Conservation (phyloP, 92 coral and sea anemone genomes). For the Plumapathes pennacea region DNA sequence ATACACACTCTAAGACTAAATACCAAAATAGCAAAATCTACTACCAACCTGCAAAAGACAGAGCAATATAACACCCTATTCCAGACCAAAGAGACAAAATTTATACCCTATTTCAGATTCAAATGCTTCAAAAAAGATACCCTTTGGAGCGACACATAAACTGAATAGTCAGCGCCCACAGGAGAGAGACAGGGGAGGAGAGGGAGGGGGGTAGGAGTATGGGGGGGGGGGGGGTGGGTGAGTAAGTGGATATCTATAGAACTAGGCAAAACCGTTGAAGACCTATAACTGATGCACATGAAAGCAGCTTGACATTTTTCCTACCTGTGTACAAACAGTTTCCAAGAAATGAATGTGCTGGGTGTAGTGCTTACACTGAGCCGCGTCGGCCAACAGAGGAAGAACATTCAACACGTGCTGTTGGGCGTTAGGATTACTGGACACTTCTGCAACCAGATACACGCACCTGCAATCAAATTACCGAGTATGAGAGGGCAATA, state of each 20-base stretch:
- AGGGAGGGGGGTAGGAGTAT: neutral
- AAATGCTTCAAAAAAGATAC: too few relatives aligned
- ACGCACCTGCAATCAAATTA: too few relatives aligned
- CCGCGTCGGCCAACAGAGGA: slow-evolving; percentile 77
- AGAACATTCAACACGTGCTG: slow-evolving; percentile 56
- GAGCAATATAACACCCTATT: too few relatives aligned
- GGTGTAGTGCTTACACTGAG: slow-evolving; percentile 77
- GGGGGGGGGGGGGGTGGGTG: neutral
- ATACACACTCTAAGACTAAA: too few relatives aligned
- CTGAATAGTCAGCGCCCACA: neutral
- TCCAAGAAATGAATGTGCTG: slow-evolving; percentile 90
- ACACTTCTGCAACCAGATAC: slow-evolving; percentile 81
- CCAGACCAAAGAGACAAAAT: too few relatives aligned
- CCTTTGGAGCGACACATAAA: too few relatives aligned
- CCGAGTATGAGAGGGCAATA: too few relatives aligned
- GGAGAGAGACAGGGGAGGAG: neutral
- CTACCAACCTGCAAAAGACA: too few relatives aligned
- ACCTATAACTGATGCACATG: neutral
- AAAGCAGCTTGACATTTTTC: neutral
- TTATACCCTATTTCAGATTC: too few relatives aligned
- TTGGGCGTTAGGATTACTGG: slow-evolving; percentile 59
- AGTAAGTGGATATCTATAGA: neutral
- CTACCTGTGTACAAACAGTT: slow-evolving; percentile 90
- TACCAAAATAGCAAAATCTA: too few relatives aligned
- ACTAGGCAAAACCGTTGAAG: neutral